These are phyloP conservation scores for Pimephales promelas DNA, from an alignment of 2,113 vertebrate genomes.

Conservation along the genomic window DNA sequence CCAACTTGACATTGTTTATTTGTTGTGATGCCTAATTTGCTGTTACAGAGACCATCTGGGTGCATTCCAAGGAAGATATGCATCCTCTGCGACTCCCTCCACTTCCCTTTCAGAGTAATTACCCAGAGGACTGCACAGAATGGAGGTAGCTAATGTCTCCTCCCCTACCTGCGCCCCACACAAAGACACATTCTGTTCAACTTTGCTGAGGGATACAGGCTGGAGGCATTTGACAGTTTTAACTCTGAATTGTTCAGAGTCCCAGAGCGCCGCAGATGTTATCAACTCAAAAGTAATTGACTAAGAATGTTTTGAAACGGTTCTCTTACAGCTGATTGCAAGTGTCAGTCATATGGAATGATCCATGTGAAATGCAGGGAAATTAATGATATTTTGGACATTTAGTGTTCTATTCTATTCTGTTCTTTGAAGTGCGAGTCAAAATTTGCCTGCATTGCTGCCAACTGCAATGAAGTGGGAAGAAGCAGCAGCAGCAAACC, in stretches of 20 bases:
- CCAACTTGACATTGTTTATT: conserved; percentile 41
- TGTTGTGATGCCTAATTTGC: conserved; percentile 52
- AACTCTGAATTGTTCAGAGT: conserved; percentile 21
- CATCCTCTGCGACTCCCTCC: conserved; percentile 41
- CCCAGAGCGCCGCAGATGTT: conserved; percentile 29
- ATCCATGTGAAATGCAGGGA: too few relatives aligned
- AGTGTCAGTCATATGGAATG: neutral
- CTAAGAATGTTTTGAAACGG: conserved; percentile 1
- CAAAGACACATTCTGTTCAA: conserved; percentile 37
- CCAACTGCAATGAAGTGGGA: neutral
- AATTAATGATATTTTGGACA: neutral
- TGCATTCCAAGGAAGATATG: conserved; percentile 47
- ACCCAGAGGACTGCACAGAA: conserved; percentile 37
- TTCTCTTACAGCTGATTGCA: neutral
- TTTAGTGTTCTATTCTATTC: neutral
- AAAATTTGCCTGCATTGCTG: conserved; percentile 4
- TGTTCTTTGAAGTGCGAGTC: neutral
- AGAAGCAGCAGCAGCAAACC: conserved; percentile 7
- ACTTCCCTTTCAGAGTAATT: conserved; percentile 55
- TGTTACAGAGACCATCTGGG: conserved; percentile 46
- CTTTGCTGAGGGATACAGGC: conserved; percentile 16
- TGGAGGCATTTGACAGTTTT: conserved; percentile 47
- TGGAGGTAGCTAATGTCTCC: conserved; percentile 38
- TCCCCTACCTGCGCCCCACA: conserved; percentile 39
- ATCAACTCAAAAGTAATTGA: conserved; percentile 25